Conservation (phyloP, 2,888 invertebrate genomes). For the Aphrophora alni region DNA sequence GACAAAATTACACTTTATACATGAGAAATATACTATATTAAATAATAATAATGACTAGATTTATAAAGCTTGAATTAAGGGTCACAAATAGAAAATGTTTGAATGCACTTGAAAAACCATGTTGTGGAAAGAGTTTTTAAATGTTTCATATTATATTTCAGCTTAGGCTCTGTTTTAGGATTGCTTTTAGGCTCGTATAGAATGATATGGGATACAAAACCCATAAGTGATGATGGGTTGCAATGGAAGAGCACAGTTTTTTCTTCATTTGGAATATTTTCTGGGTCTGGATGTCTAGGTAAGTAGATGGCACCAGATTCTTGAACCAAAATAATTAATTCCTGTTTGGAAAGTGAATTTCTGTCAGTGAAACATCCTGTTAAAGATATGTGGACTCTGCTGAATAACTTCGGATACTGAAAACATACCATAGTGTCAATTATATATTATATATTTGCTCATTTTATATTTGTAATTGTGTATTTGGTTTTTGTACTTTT, state of each 20-base stretch:
- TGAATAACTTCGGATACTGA: conserved; percentile 69
- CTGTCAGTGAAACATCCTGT: neutral
- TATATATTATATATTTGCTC: too few species aligned
- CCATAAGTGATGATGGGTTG: conserved; percentile 58
- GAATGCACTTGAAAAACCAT: conserved; percentile 71
- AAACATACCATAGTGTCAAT: too few species aligned
- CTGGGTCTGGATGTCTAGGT: conserved; percentile 68
- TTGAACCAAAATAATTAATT: conserved; percentile 61
- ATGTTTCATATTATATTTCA: conserved; percentile 67
- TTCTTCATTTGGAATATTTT: conserved; percentile 62
- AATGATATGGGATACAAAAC: conserved; percentile 67
- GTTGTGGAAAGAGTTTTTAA: conserved; percentile 67
- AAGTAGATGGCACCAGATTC: conserved; percentile 67
- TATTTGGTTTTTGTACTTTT: too few species aligned
- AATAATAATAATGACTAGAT: too few species aligned
- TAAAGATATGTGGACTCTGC: conserved; percentile 69
- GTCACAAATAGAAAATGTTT: conserved; percentile 59
- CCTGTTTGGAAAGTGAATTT: conserved; percentile 59
- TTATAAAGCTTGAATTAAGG: too few species aligned
- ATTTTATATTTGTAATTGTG: too few species aligned
- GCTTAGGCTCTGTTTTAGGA: conserved; percentile 56
- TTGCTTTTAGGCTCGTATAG: conserved; percentile 61
- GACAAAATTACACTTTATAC: too few species aligned
- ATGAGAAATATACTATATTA: too few species aligned
- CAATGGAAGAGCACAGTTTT: conserved; percentile 69